phyloP scores from a whole-genome alignment of 1,140 invertebrate genomes.

The Drosophila suzukii region DNA sequence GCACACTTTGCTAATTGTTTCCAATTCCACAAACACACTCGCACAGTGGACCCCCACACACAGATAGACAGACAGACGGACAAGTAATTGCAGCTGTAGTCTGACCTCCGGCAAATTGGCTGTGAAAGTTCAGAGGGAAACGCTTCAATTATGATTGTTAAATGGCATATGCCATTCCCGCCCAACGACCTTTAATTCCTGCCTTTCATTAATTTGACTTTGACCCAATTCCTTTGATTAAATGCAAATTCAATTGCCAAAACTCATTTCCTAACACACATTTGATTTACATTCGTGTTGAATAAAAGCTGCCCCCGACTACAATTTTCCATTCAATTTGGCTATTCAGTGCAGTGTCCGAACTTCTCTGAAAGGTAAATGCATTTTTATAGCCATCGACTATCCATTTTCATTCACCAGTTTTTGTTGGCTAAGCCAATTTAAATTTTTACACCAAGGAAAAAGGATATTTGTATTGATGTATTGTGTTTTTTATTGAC shows the following conservation, averaged over 20 bases:
- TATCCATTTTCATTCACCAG: constrained; percentile 27
- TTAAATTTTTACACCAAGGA: constrained; percentile 15
- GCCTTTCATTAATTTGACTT: constrained; percentile 42
- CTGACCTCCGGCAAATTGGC: constrained; percentile 64
- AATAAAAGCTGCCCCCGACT: constrained; percentile 14
- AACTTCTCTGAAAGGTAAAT: constrained; percentile 34
- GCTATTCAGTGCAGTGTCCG: constrained; percentile 28
- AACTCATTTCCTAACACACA: constrained; percentile 5
- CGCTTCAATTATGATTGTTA: constrained; percentile 58
- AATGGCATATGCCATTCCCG: constrained; percentile 31
- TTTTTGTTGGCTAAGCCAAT: constrained; percentile 15
- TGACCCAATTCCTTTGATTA: constrained; percentile 9
- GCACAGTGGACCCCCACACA: constrained; percentile 7
- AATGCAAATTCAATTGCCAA: constrained; percentile 20
- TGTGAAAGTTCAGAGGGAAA: constrained; percentile 38
- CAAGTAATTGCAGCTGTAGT: constrained; percentile 69
- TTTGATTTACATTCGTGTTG: constrained; percentile 21
- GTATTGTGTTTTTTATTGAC: not conserved
- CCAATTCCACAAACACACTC: constrained; percentile 63
- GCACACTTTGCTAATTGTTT: constrained; percentile 81
- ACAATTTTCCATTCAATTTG: constrained; percentile 28
- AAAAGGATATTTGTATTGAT: too few species aligned
- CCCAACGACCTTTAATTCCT: constrained; percentile 18
- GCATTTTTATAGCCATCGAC: constrained; percentile 40
- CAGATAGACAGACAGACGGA: constrained; percentile 3